Conservation (phyloP, 1,140 invertebrate species). For the Aporrectodea caliginosa region DNA sequence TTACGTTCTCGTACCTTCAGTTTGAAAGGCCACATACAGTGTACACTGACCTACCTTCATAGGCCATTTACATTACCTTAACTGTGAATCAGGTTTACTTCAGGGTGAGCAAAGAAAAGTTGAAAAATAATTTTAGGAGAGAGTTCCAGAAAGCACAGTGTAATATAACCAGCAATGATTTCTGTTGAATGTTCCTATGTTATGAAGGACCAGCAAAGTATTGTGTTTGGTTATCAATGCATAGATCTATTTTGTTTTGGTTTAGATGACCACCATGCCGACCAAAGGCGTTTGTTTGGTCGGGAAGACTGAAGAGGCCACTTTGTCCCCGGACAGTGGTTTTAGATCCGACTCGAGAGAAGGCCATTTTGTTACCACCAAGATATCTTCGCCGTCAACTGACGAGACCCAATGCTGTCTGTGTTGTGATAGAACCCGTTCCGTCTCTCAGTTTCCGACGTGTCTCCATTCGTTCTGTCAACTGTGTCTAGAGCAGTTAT, state of each 20-base stretch:
- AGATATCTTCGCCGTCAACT: not conserved
- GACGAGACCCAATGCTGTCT: not conserved
- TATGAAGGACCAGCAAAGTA: no score
- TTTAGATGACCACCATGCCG: not conserved
- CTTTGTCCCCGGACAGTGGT: not conserved
- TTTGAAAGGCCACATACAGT: no score
- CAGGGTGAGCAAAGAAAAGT: no score
- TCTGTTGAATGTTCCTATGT: no score
- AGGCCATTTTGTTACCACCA: not conserved
- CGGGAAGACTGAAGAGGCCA: not conserved
- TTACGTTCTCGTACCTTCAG: no score
- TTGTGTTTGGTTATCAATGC: no score
- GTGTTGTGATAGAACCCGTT: not conserved
- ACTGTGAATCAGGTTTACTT: no score
- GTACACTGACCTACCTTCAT: no score
- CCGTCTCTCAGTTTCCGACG: not conserved
- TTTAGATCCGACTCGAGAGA: not conserved
- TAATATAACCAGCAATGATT: no score
- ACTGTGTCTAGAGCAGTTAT: not conserved
- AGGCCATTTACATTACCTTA: no score
- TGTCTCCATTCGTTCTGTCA: not conserved
- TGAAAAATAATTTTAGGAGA: no score
- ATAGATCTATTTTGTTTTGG: not conserved
- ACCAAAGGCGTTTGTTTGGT: not conserved
- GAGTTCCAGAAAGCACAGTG: no score